A percentile compares a stretch with the other conserved stretches of the same genome.
Evolutionary conservation across 2,888 invertebrate genomes (phyloP).

Genomic region (Endomychus coccineus): DNA sequence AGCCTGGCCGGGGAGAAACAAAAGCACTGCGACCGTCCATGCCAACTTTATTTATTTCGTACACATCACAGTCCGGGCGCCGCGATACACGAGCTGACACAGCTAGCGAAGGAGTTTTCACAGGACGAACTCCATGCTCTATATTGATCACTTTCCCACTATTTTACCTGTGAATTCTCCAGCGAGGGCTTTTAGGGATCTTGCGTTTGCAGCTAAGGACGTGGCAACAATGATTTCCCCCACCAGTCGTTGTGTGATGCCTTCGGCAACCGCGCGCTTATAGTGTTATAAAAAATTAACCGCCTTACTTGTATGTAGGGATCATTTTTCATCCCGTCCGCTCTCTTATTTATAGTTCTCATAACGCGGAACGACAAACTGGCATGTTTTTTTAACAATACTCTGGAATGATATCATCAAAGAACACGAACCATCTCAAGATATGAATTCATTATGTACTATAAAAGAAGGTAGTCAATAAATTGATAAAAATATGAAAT

Average conservation of each 20-base stretch:
- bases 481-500: too few relatives aligned
- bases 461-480: too few relatives aligned
- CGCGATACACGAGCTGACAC: constrained; percentile 10
- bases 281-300: background rate
- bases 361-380: too few relatives aligned
- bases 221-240: constrained; percentile 18
- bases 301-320: too few relatives aligned
- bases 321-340: too few relatives aligned
- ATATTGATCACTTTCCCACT: constrained; percentile 25
- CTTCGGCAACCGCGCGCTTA: constrained; percentile 9
- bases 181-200: constrained; percentile 3
- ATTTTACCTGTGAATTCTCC: constrained; percentile 21
- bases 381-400: too few relatives aligned
- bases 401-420: too few relatives aligned
- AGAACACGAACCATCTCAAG: too few relatives aligned
- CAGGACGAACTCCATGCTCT: constrained; percentile 19
- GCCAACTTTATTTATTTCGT: constrained; percentile 6
- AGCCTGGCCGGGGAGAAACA: constrained; percentile 8
- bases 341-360: too few relatives aligned
- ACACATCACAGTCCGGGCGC: constrained; percentile 8
- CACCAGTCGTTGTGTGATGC: constrained; percentile 1
- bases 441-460: too few relatives aligned
- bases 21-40: constrained; percentile 6
- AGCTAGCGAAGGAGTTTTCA: background rate
- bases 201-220: constrained; percentile 14